phyloP scores from a whole-genome alignment of 2,797 vertebrate species.

The Argentina silus region DNA sequence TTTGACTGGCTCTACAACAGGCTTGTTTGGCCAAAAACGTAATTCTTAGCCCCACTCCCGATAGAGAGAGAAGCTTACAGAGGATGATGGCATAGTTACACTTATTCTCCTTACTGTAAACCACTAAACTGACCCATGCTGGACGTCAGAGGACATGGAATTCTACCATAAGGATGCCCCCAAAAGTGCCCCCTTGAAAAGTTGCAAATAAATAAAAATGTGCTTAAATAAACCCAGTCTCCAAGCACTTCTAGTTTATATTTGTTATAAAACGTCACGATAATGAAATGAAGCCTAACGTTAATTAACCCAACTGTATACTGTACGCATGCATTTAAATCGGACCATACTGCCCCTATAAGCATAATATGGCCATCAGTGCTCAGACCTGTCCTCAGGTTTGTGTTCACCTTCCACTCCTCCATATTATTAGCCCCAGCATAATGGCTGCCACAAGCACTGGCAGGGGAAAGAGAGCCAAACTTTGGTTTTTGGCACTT shows the following conservation, averaged over 20 bases:
- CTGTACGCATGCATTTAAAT: no score
- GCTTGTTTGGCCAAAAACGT: conserved; percentile 40
- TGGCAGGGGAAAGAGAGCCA: conserved; percentile 36
- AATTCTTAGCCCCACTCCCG: conserved; percentile 9
- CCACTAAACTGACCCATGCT: conserved; percentile 20
- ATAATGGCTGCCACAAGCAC: conserved; percentile 41
- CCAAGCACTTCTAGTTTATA: no score
- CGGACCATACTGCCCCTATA: no score
- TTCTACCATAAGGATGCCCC: background rate
- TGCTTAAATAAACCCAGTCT: background rate
- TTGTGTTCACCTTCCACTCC: conserved; percentile 4
- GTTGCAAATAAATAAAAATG: no score
- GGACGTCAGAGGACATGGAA: conserved; percentile 11
- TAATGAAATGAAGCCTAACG: no score
- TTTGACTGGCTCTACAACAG: conserved; percentile 4
- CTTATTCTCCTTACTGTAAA: background rate
- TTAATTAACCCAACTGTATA: no score
- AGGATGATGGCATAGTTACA: conserved; percentile 20
- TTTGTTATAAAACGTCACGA: no score
- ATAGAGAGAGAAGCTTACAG: conserved; percentile 30
- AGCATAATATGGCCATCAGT: no score
- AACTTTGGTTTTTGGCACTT: conserved; percentile 48
- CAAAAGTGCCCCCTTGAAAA: no score
- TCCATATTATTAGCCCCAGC: conserved; percentile 37
- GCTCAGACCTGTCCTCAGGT: no score